These are phyloP conservation scores for Lypha dubia DNA, from an alignment of 2,888 invertebrate species.

Conservation along the genomic window DNA sequence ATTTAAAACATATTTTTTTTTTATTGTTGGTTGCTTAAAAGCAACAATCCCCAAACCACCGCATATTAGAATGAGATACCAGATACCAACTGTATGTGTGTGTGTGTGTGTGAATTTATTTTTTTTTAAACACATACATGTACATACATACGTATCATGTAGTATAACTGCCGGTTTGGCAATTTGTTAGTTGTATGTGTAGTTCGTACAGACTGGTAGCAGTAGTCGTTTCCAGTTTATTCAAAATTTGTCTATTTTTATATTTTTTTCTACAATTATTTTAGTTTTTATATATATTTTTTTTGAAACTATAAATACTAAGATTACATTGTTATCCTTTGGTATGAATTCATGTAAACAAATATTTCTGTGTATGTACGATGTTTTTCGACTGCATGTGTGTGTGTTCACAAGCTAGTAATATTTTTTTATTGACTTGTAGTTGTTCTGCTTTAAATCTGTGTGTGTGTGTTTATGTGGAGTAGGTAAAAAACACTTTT, in stretches of 20 bases:
- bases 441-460: neutral
- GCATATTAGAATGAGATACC: slow-evolving; percentile 6
- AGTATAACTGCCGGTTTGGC: neutral
- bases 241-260: slow-evolving; percentile 39
- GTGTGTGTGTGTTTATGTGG: neutral
- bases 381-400: neutral
- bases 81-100: slow-evolving; percentile 5
- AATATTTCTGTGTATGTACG: neutral
- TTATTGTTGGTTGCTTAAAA: too few species aligned
- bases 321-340: slow-evolving; percentile 70
- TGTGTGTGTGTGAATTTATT: too few species aligned
- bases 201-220: neutral
- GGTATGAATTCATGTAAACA: slow-evolving; percentile 32
- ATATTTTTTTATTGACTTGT: neutral
- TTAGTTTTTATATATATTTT: slow-evolving; percentile 33
- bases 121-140: neutral
- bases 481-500: neutral
- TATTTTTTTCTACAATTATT: slow-evolving; percentile 24
- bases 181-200: neutral
- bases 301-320: slow-evolving; percentile 65
- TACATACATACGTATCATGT: neutral
- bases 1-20: slow-evolving; percentile 7
- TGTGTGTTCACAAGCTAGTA: neutral
- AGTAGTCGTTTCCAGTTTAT: slow-evolving; percentile 7
- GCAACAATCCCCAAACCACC: neutral